phyloP scores from a whole-genome alignment of 2,888 invertebrate genomes.

The Amphipyra tragopoginis region DNA sequence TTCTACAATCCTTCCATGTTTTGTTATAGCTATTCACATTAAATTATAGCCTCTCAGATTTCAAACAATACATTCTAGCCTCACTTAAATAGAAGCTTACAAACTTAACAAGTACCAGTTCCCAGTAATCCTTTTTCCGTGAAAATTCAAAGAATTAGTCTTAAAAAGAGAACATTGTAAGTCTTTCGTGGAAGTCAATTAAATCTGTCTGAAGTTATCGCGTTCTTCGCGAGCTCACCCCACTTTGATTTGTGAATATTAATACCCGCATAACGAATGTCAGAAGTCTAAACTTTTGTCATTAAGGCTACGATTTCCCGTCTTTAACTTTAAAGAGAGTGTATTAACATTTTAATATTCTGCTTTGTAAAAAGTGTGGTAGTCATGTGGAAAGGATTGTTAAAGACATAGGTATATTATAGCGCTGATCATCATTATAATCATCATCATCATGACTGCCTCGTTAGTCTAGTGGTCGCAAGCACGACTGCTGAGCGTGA shows the following conservation, averaged over 20 bases:
- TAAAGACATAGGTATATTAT: no score
- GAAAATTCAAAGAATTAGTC: constrained; percentile 18
- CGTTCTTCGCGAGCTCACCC: constrained; percentile 24
- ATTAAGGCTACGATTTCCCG: constrained; percentile 45
- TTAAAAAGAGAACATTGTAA: constrained; percentile 24
- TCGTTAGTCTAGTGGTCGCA: no score
- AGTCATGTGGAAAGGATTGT: no score
- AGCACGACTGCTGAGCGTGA: no score
- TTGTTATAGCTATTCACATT: no score
- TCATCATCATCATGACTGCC: no score
- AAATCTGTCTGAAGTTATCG: constrained; percentile 41
- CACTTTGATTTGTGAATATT: constrained; percentile 63
- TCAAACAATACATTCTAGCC: no score
- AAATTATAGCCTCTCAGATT: no score
- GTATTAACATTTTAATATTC: constrained; percentile 18
- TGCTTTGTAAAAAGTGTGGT: not conserved
- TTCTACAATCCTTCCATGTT: no score
- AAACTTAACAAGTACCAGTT: not conserved
- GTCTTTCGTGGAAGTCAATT: constrained; percentile 49
- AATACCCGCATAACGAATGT: constrained; percentile 57
- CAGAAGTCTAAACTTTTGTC: constrained; percentile 56
- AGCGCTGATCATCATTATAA: no score
- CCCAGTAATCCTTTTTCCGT: constrained; percentile 18
- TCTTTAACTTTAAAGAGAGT: constrained; percentile 30
- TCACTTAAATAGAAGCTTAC: no score